Base-by-base conservation (phyloP, 2,888 invertebrate genomes). In the Neoscelio sp. region DNA sequence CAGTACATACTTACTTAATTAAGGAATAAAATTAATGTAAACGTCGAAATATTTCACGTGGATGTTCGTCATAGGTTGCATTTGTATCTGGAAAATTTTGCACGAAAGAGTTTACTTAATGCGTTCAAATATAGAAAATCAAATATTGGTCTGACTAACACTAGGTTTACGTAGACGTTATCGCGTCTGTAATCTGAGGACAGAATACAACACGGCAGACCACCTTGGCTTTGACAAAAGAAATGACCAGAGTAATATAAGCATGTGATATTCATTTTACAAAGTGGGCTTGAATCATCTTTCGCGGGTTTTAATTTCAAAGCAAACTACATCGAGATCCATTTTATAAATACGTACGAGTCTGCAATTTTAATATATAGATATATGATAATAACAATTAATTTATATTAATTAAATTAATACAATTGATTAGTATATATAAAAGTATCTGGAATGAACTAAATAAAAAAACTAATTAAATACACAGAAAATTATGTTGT, bases 151-250 rank as follows among this genome's bases (percentile, higher is more conserved):
- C 18, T 5, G 30, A 67, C 38, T 20, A 13, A 2, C 12, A 42
- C 30, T 12, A 18, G n/a, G 30, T 54, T 62, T 64, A 46, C 33
- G 46, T 33, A 30, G 35, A 28, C 42, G 73, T 44, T 74, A 64
- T 48, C 48, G 38, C 38, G 28, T 13, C 10, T 40, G 56, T 65
- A 74, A 65, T 74, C 64, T 44, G 65, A 62, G 5, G 17, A 26
- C 6, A 26, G 48, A 48, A 48, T 12, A 48, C 35, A 38, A 46
- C 60, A 13, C 28, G 33, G 10, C 15, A 44, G 8, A 73, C 73
- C 64, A 73, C 62, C 73, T 62, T 73, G 73, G 54, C 68, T 68
- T 65, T 46, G 68, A 56, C 46, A 26, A 46, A 58, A 56, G 42
- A 50, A 64, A 38, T 44, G 60, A 60, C 13, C 44, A 60, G 44